A percentile compares a stretch with the other conserved stretches of the same genome.
phyloP scores from a whole-genome alignment of 2,888 invertebrate species.

The Ceraclea dissimilis region DNA sequence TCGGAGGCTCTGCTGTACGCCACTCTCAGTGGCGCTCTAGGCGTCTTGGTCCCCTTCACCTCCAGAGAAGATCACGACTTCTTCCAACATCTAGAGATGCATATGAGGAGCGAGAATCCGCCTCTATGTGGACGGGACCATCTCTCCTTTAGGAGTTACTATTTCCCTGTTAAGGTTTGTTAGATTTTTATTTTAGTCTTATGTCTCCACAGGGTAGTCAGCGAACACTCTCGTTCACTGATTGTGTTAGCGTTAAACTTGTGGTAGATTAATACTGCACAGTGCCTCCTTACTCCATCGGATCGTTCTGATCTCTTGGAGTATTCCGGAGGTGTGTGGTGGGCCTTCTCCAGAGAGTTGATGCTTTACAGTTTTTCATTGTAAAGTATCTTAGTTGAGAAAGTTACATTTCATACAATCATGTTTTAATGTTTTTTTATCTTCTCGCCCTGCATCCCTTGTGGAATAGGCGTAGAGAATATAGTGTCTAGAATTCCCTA shows the following conservation, averaged over 20 bases:
- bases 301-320: slow-evolving; percentile 21
- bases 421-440: too few relatives aligned
- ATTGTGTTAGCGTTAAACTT: slow-evolving; percentile 34
- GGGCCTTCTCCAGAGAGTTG: slow-evolving; percentile 43
- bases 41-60: slow-evolving; percentile 89
- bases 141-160: slow-evolving; percentile 92
- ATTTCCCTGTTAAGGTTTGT: slow-evolving; percentile 87
- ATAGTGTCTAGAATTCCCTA: neutral
- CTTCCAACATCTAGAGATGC: slow-evolving; percentile 99
- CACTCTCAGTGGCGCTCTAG: slow-evolving; percentile 89
- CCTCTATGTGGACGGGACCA: slow-evolving; percentile 97
- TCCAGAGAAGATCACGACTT: slow-evolving; percentile 98
- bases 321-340: slow-evolving; percentile 26
- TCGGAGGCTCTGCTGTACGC: slow-evolving; percentile 96
- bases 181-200: neutral
- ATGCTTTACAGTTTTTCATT: slow-evolving; percentile 28
- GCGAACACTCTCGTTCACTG: slow-evolving; percentile 30
- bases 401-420: slow-evolving; percentile 34
- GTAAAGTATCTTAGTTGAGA: slow-evolving; percentile 39
- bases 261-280: slow-evolving; percentile 37
- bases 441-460: neutral
- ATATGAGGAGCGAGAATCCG: slow-evolving; percentile 95
- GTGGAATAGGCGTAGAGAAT: too few relatives aligned
- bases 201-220: slow-evolving; percentile 41
- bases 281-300: slow-evolving; percentile 24